Conservation (phyloP, 2,113 vertebrate species). For the Sceloporus undulatus region DNA sequence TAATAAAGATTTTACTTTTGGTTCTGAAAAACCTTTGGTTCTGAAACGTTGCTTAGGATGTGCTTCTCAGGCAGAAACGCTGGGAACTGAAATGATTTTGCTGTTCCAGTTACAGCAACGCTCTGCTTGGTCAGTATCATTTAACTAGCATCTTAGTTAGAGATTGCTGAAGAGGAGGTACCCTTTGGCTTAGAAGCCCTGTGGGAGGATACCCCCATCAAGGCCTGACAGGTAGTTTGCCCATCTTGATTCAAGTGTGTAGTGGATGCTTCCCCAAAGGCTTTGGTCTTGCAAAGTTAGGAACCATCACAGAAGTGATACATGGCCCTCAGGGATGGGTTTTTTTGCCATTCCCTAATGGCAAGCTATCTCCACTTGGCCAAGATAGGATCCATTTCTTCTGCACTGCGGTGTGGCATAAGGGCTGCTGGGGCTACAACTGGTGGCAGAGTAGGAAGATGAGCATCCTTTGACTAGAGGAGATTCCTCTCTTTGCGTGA, state of each 20-base stretch:
- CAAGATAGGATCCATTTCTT: background rate
- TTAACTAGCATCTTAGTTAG: background rate
- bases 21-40: background rate
- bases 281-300: background rate
- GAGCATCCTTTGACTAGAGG: background rate
- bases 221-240: background rate
- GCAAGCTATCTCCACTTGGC: background rate
- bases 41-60: background rate
- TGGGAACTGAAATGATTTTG: background rate
- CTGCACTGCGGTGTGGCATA: background rate
- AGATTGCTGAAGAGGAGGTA: rapidly evolving
- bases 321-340: background rate
- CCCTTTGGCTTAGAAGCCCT: rapidly evolving
- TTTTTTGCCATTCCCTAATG: background rate
- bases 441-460: too few species aligned
- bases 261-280: too few species aligned
- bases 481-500: background rate
- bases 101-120: background rate
- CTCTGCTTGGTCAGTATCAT: background rate
- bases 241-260: background rate
- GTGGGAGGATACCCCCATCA: background rate
- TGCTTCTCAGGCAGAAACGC: background rate
- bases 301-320: background rate
- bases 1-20: background rate
- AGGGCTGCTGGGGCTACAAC: background rate